Evolutionary conservation across 2,888 invertebrate species (phyloP).

Genomic region (Sesamia inferens): DNA sequence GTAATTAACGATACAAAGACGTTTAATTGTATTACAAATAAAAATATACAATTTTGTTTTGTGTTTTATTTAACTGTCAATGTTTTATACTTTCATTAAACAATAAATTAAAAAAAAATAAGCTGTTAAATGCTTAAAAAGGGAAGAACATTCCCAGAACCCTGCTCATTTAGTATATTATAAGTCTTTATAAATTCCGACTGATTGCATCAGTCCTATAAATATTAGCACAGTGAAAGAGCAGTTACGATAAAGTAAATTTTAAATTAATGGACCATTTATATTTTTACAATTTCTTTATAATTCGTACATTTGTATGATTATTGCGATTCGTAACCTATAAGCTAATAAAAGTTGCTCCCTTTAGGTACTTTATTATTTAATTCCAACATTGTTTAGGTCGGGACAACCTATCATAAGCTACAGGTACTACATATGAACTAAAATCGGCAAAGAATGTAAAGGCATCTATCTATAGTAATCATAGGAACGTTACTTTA

Average conservation of each 20-base stretch:
- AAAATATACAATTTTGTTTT: constrained; percentile 58
- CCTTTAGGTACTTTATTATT: background rate
- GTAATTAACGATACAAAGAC: constrained; percentile 53
- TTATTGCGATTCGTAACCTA: too few relatives aligned
- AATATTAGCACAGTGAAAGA: background rate
- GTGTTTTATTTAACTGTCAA: constrained; percentile 9
- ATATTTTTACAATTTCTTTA: too few relatives aligned
- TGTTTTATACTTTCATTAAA: background rate
- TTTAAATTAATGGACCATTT: background rate
- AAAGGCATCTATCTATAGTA: background rate
- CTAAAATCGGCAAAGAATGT: too few relatives aligned
- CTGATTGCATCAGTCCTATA: too few relatives aligned
- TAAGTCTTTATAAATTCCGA: background rate
- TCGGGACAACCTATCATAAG: background rate
- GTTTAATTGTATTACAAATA: constrained; percentile 60
- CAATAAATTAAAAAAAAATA: background rate
- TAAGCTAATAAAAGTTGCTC: background rate
- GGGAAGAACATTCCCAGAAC: background rate
- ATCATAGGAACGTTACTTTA: background rate
- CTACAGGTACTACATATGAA: background rate
- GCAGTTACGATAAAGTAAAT: background rate
- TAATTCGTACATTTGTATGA: background rate
- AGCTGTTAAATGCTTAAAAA: too few relatives aligned
- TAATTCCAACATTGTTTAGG: background rate
- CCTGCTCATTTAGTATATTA: background rate